Evolutionary conservation across 2,113 vertebrate genomes (phyloP).

Genomic region (Azemiops feae): DNA sequence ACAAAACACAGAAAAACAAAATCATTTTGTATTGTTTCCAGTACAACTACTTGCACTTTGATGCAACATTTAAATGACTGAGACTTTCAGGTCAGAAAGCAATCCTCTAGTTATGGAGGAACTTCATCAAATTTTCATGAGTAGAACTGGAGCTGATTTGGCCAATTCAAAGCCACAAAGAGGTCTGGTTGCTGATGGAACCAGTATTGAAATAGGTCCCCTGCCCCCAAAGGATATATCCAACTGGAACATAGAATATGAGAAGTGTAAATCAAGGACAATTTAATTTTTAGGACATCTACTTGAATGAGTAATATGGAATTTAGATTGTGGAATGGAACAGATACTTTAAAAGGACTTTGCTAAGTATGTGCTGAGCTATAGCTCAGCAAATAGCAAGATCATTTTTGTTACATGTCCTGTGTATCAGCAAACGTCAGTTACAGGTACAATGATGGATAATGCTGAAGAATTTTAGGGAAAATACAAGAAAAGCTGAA

Average conservation of each 20-base stretch:
- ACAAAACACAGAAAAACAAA: background rate
- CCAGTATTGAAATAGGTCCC: background rate
- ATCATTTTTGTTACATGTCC: background rate
- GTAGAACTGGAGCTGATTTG: background rate
- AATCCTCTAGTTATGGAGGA: background rate
- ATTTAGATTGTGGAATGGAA: background rate
- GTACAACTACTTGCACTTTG: background rate
- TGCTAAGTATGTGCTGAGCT: background rate
- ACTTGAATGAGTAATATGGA: background rate
- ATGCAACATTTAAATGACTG: background rate
- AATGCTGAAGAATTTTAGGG: background rate
- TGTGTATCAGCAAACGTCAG: background rate
- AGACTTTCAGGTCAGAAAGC: background rate
- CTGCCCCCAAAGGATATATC: background rate
- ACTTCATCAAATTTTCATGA: background rate
- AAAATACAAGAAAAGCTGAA: background rate
- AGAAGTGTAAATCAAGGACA: background rate
- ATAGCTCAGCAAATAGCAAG: background rate
- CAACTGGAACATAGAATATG: background rate
- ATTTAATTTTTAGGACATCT: background rate
- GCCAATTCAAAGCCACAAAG: background rate
- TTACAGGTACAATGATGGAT: background rate
- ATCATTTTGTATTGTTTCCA: background rate
- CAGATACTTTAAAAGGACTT: background rate
- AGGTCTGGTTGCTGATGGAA: background rate